Evolutionary conservation across 2,888 invertebrate species (phyloP).

Genomic region (Alcis repandata): DNA sequence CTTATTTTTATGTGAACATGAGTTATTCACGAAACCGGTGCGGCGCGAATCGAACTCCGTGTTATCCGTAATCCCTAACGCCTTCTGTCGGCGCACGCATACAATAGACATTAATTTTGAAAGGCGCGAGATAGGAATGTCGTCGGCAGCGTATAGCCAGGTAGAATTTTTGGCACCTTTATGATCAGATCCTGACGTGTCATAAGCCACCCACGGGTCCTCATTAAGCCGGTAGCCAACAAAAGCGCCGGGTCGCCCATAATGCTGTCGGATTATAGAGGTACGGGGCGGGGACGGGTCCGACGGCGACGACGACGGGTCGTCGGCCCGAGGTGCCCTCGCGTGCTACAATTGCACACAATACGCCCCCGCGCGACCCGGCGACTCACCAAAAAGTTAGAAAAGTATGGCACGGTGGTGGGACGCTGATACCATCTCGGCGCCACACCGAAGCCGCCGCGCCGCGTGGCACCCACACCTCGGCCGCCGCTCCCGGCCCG

Average conservation of each 20-base stretch:
- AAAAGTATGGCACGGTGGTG: slow-evolving; percentile 75
- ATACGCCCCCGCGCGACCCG: slow-evolving; percentile 79
- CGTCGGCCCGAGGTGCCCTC: slow-evolving; percentile 81
- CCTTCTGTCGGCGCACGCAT: slow-evolving; percentile 60
- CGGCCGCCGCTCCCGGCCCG: slow-evolving; percentile 63
- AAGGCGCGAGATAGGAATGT: slow-evolving; percentile 81
- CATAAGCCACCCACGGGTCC: slow-evolving; percentile 84
- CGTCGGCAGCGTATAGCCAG: slow-evolving; percentile 71
- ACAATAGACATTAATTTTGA: slow-evolving; percentile 84
- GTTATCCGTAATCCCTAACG: slow-evolving; percentile 65
- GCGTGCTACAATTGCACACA: slow-evolving; percentile 83
- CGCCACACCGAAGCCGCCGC: slow-evolving; percentile 58
- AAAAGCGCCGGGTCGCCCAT: slow-evolving; percentile 81
- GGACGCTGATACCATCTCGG: slow-evolving; percentile 72
- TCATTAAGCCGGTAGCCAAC: slow-evolving; percentile 84
- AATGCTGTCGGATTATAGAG: slow-evolving; percentile 81
- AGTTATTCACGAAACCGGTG: slow-evolving; percentile 30
- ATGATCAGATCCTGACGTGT: slow-evolving; percentile 84
- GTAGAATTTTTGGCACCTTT: slow-evolving; percentile 85
- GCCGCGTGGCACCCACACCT: slow-evolving; percentile 58
- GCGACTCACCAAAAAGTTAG: slow-evolving; percentile 80
- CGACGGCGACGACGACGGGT: slow-evolving; percentile 59
- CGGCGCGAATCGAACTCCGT: slow-evolving; percentile 49
- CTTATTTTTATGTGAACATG: slow-evolving; percentile 33
- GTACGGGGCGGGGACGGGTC: slow-evolving; percentile 58